phyloP scores from a whole-genome alignment of 1,140 invertebrate genomes.

The Diplogasteroides magnus region DNA sequence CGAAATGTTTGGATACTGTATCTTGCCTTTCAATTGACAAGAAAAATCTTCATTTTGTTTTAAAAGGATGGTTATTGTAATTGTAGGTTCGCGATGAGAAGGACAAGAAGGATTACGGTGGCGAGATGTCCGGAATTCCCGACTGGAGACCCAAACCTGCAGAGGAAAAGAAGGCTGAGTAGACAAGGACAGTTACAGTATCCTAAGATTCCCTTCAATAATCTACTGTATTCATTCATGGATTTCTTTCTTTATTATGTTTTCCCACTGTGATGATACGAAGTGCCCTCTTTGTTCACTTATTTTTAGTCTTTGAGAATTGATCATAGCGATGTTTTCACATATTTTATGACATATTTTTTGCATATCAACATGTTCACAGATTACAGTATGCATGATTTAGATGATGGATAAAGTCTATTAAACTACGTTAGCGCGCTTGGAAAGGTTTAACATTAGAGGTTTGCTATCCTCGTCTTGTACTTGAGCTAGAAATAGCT shows the following conservation, averaged over 20 bases:
- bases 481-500: not conserved
- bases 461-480: not conserved
- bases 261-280: not conserved
- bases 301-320: no score
- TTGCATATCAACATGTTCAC: not conserved
- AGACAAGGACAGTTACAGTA: no score
- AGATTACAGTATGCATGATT: not conserved
- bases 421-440: no score
- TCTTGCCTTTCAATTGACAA: no score
- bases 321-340: no score
- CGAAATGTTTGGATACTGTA: not conserved
- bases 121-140: slow-evolving; percentile 6
- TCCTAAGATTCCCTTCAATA: not conserved
- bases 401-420: not conserved
- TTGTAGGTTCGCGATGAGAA: no score
- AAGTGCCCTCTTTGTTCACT: not conserved
- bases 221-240: not conserved
- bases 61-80: not conserved
- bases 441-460: no score
- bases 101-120: slow-evolving; percentile 16
- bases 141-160: not conserved
- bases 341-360: no score
- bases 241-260: not conserved
- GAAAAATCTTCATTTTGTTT: no score
- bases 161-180: not conserved